Percentiles rank a stretch among this genome's conserved stretches.
phyloP scores from a whole-genome alignment of 2,113 vertebrate genomes.

The Diphyllodes magnificus region DNA sequence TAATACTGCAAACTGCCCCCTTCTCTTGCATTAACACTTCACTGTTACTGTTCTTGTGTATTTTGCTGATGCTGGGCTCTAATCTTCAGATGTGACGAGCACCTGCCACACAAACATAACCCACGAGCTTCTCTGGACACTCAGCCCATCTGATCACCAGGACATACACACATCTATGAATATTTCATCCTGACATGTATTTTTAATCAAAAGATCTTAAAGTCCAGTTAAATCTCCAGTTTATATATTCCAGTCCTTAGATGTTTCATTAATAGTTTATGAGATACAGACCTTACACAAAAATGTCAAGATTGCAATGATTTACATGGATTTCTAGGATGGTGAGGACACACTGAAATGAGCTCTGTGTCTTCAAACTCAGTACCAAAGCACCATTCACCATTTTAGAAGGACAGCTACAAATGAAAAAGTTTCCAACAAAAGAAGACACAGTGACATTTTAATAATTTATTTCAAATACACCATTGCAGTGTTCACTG shows the following conservation, averaged over 20 bases:
- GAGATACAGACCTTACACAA: neutral
- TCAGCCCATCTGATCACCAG: neutral
- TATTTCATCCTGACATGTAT: neutral
- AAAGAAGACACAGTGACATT: neutral
- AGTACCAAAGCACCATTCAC: neutral
- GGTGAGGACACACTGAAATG: neutral
- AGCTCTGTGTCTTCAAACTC: neutral
- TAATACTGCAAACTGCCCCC: neutral
- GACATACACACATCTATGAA: neutral
- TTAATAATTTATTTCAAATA: neutral
- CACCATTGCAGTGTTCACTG: neutral
- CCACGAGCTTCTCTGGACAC: neutral
- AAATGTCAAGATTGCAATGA: neutral
- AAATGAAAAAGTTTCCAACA: neutral
- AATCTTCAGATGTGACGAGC: neutral
- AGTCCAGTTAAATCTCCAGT: neutral
- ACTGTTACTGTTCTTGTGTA: neutral
- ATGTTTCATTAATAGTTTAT: neutral
- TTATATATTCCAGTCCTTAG: neutral
- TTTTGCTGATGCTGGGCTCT: neutral
- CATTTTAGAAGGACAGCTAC: neutral
- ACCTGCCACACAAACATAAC: neutral
- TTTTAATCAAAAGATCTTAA: conserved; percentile 36
- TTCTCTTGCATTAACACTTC: neutral
- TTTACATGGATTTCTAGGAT: neutral